These are phyloP conservation scores for Drosophila borborema DNA, from an alignment of 2,888 invertebrate genomes.

Conservation along the genomic window DNA sequence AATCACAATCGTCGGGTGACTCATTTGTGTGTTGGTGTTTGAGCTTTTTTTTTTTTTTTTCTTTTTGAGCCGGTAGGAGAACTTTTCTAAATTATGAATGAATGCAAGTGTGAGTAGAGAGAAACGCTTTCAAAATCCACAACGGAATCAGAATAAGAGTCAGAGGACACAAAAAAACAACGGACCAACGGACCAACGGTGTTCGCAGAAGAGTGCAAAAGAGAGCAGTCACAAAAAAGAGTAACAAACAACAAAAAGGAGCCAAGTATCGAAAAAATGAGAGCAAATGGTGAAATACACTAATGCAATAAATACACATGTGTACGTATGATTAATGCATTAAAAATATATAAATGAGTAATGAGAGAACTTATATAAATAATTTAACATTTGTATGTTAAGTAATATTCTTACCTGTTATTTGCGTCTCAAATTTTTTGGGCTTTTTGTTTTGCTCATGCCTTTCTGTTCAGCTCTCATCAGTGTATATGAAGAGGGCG, in stretches of 20 bases:
- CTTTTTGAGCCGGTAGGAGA: conserved; percentile 37
- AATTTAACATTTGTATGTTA: neutral
- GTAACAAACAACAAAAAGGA: neutral
- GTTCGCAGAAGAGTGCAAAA: neutral
- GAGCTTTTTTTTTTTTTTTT: conserved; percentile 45
- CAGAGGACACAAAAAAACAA: neutral
- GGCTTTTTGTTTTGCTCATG: conserved; percentile 3
- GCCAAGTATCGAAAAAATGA: neutral
- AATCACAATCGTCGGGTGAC: conserved; percentile 33
- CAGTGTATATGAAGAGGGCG: neutral
- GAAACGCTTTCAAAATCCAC: neutral
- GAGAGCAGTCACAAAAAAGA: neutral
- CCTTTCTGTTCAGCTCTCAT: neutral
- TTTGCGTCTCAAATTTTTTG: neutral
- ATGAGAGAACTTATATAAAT: neutral
- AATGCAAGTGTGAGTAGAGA: conserved; percentile 23
- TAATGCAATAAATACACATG: neutral
- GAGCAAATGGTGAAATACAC: neutral
- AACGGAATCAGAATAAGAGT: neutral
- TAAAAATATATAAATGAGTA: neutral
- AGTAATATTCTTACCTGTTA: conserved; percentile 7
- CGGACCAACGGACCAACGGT: neutral
- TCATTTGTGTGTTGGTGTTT: conserved; percentile 34
- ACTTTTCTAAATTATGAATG: conserved; percentile 66
- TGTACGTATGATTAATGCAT: neutral